phyloP scores from a whole-genome alignment of 2,113 vertebrate species.

The Peucedramus taeniatus region DNA sequence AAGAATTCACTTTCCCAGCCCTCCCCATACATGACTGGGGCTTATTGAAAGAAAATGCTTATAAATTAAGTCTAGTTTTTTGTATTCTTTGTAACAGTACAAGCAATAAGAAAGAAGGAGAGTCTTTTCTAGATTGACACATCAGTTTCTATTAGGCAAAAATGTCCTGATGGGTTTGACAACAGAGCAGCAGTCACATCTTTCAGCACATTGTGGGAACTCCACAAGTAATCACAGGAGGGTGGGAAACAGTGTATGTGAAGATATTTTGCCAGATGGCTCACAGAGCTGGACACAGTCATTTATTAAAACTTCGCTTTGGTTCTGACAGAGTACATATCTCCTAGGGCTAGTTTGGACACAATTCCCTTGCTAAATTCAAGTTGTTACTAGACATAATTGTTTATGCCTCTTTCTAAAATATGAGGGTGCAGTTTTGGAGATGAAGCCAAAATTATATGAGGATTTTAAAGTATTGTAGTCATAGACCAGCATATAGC shows the following conservation, averaged over 20 bases:
- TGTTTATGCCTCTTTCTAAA: not conserved
- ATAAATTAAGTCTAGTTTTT: not conserved
- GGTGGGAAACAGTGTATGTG: not conserved
- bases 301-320: not conserved
- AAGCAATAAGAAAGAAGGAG: not conserved
- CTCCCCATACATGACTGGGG: not conserved
- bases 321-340: not conserved
- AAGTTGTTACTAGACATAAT: not conserved
- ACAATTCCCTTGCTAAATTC: not conserved
- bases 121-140: not conserved
- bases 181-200: not conserved
- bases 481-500: not conserved
- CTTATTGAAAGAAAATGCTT: not conserved
- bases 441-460: not conserved
- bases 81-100: not conserved
- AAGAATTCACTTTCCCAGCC: not conserved
- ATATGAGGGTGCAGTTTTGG: not conserved
- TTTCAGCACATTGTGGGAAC: constrained; percentile 10
- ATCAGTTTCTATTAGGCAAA: not conserved
- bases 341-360: not conserved
- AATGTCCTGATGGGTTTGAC: constrained; percentile 3
- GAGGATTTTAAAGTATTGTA: not conserved
- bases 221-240: constrained; percentile 15
- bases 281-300: not conserved
- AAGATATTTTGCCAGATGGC: constrained; percentile 44